phyloP scores from a whole-genome alignment of 2,797 vertebrate species.

The Pseudochaenichthys georgianus region DNA sequence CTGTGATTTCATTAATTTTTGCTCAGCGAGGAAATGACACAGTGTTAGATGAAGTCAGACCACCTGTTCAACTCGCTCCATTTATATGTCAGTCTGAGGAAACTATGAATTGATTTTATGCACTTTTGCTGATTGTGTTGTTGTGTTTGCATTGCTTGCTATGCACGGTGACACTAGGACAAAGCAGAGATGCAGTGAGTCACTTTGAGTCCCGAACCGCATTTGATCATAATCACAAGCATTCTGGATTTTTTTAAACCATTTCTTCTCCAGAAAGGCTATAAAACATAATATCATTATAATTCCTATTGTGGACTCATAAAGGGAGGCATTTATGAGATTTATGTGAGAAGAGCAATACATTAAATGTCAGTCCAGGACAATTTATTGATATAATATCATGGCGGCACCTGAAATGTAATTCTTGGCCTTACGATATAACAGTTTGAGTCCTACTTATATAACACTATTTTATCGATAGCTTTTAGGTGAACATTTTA shows the following conservation, averaged over 20 bases:
- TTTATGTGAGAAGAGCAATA: not conserved
- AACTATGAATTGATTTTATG: conserved; percentile 1
- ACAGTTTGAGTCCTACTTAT: not conserved
- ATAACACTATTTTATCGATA: not conserved
- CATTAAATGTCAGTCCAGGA: not conserved
- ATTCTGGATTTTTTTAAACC: not conserved
- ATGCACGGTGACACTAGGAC: not conserved
- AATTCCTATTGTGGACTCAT: not conserved
- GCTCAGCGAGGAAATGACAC: not conserved
- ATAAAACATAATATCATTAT: not conserved
- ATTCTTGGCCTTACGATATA: not conserved
- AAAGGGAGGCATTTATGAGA: not conserved
- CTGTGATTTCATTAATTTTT: conserved; percentile 34
- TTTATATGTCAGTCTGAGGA: conserved; percentile 35
- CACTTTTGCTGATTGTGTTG: conserved; percentile 31
- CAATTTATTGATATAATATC: not conserved
- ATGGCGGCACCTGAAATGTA: not conserved
- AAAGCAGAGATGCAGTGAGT: not conserved
- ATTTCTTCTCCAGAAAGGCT: not conserved
- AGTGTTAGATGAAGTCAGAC: conserved; percentile 40
- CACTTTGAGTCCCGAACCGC: not conserved
- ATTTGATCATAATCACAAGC: conserved; percentile 5
- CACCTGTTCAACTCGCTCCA: conserved; percentile 23
- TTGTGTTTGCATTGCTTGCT: conserved; percentile 16
- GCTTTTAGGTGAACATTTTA: not conserved